Evolutionary conservation across 2,113 vertebrate species (phyloP).

Genomic region (Corvus moneduloides): DNA sequence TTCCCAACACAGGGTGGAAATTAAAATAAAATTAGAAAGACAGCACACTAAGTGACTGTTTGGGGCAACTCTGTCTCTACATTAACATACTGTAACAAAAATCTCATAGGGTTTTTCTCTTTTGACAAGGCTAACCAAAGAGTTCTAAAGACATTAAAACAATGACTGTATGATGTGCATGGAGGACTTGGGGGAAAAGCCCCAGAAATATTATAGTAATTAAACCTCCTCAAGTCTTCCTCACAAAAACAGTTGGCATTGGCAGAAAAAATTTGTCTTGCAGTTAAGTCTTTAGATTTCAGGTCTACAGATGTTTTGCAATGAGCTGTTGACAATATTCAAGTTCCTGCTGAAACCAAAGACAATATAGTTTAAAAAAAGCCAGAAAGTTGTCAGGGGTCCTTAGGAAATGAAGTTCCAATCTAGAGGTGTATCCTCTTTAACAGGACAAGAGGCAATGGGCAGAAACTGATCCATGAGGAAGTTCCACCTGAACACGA

Average conservation of each 20-base stretch:
- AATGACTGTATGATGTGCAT: neutral
- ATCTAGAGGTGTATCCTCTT: neutral
- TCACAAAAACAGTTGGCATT: neutral
- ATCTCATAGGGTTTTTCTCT: neutral
- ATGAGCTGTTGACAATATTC: slow-evolving; percentile 43
- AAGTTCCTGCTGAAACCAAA: slow-evolving; percentile 12
- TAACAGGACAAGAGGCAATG: neutral
- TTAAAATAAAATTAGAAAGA: neutral
- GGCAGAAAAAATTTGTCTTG: neutral
- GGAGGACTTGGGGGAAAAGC: neutral
- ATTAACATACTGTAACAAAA: neutral
- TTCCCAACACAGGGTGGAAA: neutral
- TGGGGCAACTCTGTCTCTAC: neutral
- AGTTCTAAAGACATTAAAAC: neutral
- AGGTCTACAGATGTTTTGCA: slow-evolving; percentile 22
- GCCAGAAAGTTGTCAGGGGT: neutral
- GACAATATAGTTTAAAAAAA: neutral
- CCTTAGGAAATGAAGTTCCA: neutral
- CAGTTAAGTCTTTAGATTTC: neutral
- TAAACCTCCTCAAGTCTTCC: neutral
- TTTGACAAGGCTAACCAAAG: neutral
- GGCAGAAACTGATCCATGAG: neutral
- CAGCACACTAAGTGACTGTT: neutral
- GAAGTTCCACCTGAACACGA: neutral
- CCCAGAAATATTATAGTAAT: neutral